These are phyloP conservation scores for Colletes gigas DNA, from an alignment of 1,140 invertebrate genomes.

Conservation along the genomic window DNA sequence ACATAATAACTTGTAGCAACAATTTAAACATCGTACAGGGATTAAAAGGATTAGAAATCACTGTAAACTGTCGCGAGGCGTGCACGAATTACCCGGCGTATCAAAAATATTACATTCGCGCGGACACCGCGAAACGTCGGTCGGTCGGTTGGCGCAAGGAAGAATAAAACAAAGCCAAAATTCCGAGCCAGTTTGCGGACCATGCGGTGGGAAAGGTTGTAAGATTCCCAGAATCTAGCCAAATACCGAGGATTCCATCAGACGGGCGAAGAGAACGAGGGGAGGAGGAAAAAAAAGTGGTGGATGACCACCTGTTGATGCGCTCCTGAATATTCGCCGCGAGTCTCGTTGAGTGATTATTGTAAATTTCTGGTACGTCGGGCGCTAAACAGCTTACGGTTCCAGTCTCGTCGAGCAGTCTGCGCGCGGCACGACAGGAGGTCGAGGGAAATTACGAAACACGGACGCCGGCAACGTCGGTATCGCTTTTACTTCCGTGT, in stretches of 20 bases:
- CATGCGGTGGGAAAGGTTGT: neutral
- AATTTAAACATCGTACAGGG: too few species aligned
- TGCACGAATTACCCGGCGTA: too few species aligned
- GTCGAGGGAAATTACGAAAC: conserved; percentile 6
- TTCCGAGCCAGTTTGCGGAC: neutral
- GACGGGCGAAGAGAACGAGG: conserved; percentile 25
- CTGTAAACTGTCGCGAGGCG: too few species aligned
- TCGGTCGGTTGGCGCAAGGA: neutral
- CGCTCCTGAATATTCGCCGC: conserved; percentile 64
- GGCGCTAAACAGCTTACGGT: conserved; percentile 17
- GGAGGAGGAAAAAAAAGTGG: conserved; percentile 45
- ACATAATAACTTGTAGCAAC: too few species aligned
- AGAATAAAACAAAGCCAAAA: neutral
- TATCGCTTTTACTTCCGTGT: conserved; percentile 5
- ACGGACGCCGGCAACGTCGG: neutral
- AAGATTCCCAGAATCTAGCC: conserved; percentile 42
- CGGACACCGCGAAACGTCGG: neutral
- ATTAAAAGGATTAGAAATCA: too few species aligned
- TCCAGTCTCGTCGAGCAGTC: neutral
- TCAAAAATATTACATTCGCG: too few species aligned
- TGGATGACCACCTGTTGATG: conserved; percentile 68
- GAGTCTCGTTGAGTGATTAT: conserved; percentile 63
- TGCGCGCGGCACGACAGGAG: neutral
- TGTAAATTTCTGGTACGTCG: conserved; percentile 55
- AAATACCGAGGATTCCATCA: conserved; percentile 51